Evolutionary conservation across 2,797 vertebrate genomes (phyloP).

Genomic region (Tolypeutes matacus): DNA sequence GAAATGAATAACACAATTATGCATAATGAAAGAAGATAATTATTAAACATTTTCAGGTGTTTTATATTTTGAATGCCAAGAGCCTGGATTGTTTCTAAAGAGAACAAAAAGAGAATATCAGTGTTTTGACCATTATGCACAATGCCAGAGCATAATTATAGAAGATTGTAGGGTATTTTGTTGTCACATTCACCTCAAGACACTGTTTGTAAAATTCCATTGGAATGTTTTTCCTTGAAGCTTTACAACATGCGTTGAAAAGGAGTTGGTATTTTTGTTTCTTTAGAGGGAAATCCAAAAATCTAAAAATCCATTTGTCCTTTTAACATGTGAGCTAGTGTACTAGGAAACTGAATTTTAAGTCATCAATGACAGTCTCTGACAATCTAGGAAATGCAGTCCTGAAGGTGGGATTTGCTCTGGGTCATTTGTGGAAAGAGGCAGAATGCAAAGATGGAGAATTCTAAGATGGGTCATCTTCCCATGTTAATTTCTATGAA

Average conservation of each 20-base stretch:
- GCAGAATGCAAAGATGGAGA: not conserved
- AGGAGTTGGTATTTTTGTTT: constrained; percentile 78
- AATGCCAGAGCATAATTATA: constrained; percentile 74
- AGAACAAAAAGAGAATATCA: constrained; percentile 76
- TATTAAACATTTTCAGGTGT: constrained; percentile 80
- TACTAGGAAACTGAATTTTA: not conserved
- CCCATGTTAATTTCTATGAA: not conserved
- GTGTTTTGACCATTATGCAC: constrained; percentile 84
- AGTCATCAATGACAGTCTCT: not conserved
- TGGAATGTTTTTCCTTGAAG: constrained; percentile 83
- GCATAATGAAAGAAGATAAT: constrained; percentile 78
- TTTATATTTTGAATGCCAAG: constrained; percentile 78
- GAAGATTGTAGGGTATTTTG: constrained; percentile 75
- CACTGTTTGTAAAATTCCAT: constrained; percentile 74
- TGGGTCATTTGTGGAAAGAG: not conserved
- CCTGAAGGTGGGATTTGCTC: not conserved
- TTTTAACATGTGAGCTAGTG: not conserved
- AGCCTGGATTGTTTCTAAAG: constrained; percentile 75
- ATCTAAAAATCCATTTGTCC: constrained; percentile 1
- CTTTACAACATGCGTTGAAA: constrained; percentile 88
- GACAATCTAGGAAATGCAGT: not conserved
- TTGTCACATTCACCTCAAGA: constrained; percentile 68
- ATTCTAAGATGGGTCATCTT: not conserved
- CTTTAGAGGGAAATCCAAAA: not conserved
- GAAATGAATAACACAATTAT: constrained; percentile 80